A percentile compares a stretch with the other conserved stretches of the same genome.
These are phyloP conservation scores for Drosophila neonasuta DNA, from an alignment of 2,888 invertebrate species.

Conservation along the genomic window DNA sequence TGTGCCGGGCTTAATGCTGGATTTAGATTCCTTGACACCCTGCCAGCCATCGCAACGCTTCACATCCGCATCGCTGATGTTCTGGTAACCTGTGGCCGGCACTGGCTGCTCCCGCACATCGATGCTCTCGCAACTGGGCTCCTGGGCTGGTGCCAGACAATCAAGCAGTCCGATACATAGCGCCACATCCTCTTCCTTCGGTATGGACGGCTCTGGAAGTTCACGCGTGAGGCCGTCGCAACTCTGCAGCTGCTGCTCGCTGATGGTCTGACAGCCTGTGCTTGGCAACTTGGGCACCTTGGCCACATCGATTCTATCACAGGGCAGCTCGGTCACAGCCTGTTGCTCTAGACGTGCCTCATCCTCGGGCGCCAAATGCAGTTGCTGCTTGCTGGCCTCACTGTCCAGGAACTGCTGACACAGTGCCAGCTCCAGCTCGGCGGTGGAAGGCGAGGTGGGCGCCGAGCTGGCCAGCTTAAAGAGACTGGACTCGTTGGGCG, in stretches of 20 bases:
- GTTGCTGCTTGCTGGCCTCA: conserved; percentile 41
- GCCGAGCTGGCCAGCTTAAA: conserved; percentile 74
- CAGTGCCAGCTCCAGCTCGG: conserved; percentile 55
- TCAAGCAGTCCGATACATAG: conserved; percentile 66
- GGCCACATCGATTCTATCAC: conserved; percentile 74
- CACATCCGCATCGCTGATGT: conserved; percentile 62
- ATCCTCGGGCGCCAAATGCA: conserved; percentile 41
- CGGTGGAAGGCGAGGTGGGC: conserved; percentile 63
- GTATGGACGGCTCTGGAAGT: conserved; percentile 12
- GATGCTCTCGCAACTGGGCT: conserved; percentile 63
- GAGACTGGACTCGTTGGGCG: conserved; percentile 84
- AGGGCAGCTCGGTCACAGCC: conserved; percentile 71
- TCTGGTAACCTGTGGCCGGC: conserved; percentile 66
- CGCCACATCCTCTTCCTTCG: conserved; percentile 62
- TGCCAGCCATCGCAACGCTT: conserved; percentile 53
- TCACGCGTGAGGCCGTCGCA: conserved; percentile 57
- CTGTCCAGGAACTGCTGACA: conserved; percentile 62
- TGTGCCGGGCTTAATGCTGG: conserved; percentile 1
- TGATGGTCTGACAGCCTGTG: conserved; percentile 68
- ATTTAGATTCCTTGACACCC: conserved; percentile 12
- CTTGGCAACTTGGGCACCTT: conserved; percentile 58
- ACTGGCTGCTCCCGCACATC: conserved; percentile 58
- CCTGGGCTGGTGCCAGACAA: conserved; percentile 64
- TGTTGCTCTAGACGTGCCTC: conserved; percentile 53
- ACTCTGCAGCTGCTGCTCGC: conserved; percentile 60